phyloP scores from a whole-genome alignment of 1,140 invertebrate species.

The Brachionus angularis region DNA sequence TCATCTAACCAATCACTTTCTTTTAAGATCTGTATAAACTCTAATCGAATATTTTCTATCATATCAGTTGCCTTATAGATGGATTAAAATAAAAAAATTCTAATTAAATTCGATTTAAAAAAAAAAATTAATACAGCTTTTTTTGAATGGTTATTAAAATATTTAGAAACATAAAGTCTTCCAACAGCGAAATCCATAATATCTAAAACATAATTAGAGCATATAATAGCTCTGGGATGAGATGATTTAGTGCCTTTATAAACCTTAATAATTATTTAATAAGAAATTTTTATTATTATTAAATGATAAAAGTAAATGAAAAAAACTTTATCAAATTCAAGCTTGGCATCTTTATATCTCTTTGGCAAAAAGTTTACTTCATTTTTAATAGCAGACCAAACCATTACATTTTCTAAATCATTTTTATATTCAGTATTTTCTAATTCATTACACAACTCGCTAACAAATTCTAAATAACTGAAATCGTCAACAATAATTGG shows the following conservation, averaged over 20 bases:
- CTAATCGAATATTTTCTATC: slow-evolving; percentile 74
- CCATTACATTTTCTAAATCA: slow-evolving; percentile 39
- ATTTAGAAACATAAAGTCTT: slow-evolving; percentile 76
- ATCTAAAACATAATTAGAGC: slow-evolving; percentile 73
- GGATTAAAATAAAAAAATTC: slow-evolving; percentile 42
- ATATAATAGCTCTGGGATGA: slow-evolving; percentile 59
- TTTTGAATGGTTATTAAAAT: slow-evolving; percentile 79
- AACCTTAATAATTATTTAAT: slow-evolving; percentile 7
- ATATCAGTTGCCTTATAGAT: slow-evolving; percentile 75
- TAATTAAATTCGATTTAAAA: neutral
- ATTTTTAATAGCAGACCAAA: slow-evolving; percentile 40
- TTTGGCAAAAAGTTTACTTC: slow-evolving; percentile 19
- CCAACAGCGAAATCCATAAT: slow-evolving; percentile 79
- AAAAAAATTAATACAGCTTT: slow-evolving; percentile 51
- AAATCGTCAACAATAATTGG: slow-evolving; percentile 34
- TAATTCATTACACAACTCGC: neutral
- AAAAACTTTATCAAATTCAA: slow-evolving; percentile 38
- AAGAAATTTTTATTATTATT: too few relatives aligned
- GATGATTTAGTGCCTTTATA: slow-evolving; percentile 43
- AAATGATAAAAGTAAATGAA: neutral
- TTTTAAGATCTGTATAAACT: slow-evolving; percentile 71
- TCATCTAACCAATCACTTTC: slow-evolving; percentile 76
- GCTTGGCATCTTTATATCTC: slow-evolving; percentile 15
- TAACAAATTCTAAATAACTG: neutral
- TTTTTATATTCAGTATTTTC: neutral